These are phyloP conservation scores for Sturnus vulgaris DNA, from an alignment of 2,113 vertebrate species.

Conservation along the genomic window DNA sequence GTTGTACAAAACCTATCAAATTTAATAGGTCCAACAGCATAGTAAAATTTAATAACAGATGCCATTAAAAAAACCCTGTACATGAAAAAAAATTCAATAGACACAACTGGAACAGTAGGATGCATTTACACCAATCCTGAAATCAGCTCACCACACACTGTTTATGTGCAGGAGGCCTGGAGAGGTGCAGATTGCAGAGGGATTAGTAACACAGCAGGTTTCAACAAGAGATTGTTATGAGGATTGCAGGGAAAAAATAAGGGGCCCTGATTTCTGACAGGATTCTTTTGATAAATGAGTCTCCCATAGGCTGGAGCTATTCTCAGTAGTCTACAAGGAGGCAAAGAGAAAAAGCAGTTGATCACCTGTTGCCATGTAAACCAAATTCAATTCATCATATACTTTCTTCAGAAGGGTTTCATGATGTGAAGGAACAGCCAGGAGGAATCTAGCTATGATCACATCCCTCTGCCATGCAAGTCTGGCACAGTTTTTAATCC, in stretches of 20 bases:
- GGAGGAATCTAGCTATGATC: not conserved
- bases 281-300: not conserved
- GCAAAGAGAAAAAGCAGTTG: not conserved
- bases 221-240: not conserved
- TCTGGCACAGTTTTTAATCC: not conserved
- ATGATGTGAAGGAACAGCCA: not conserved
- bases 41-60: not conserved
- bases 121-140: not conserved
- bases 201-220: slow-evolving; percentile 1
- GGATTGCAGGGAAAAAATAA: not conserved
- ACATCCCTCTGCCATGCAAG: not conserved
- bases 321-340: not conserved
- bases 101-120: not conserved
- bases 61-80: not conserved
- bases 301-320: not conserved
- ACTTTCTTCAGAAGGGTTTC: not conserved
- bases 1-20: not conserved
- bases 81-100: not conserved
- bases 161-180: not conserved
- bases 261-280: not conserved
- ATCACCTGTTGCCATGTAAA: slow-evolving; percentile 43
- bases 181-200: not conserved
- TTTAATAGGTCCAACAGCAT: not conserved
- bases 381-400: not conserved
- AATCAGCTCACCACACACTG: not conserved